Evolutionary conservation across 1,140 invertebrate genomes (phyloP), one percentile per base, ranked within the genome.

Genomic region (Marisa cornuarietis): DNA sequence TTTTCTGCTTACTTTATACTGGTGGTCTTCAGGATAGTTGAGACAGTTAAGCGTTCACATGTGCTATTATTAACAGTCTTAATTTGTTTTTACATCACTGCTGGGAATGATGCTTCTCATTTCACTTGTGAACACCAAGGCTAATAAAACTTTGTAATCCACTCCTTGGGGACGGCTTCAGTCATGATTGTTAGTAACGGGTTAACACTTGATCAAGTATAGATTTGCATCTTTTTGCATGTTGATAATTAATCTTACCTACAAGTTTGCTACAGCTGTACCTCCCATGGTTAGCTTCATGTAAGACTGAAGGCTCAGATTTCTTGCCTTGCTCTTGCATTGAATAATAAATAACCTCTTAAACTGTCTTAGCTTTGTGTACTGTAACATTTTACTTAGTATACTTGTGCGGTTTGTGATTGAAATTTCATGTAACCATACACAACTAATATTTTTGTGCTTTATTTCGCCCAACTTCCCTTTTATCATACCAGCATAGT

Each of bases 391-490:
- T 54, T 22, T 51, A 49, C 51, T 52, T 73, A 73, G 71, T 52
- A 10, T 52, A 49, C 22, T 73, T 51, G 52, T 73, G 71, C 71
- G 71, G 51, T 73, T 73, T 42, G 51, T 73, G 71, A 73, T 73
- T 73, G 71, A 24, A 54, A 73, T 22, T 73, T 54, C 65, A 31
- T 73, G 71, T 73, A 73, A 73, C 71, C 71, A 73, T 31, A 52
- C 54, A 52, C 51, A 26, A 73, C 42, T 54, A 54, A 73, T 54
- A 54, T 68, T 68, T 73, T 73, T 73, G 42, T 73, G 71, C 71
- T 73, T 73, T n/a, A 51, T 72, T 73, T 73, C 52, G 71, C 71
- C 71, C 71, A n/a, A 73, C 54, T 58, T 58, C 71, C 71, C 71
- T 73, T 42, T 73, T 73, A 52, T 73, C 9, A 73, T 73, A 73